Evolutionary conservation across 2,797 vertebrate species (phyloP).

Genomic region (Thaleichthys pacificus): DNA sequence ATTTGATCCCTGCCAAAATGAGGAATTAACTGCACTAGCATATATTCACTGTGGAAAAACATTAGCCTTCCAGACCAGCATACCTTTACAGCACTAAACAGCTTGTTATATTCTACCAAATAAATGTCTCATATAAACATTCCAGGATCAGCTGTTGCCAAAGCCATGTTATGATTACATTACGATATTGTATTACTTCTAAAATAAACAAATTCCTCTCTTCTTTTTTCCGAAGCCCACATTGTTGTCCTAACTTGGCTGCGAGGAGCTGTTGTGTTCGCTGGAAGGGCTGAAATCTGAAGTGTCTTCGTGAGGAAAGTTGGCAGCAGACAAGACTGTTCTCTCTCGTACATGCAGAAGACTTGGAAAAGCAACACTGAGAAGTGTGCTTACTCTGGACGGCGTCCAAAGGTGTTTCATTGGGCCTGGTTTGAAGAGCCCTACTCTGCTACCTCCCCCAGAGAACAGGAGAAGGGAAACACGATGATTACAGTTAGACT

Average conservation of each 20-base stretch:
- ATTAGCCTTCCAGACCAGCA: slow-evolving; percentile 69
- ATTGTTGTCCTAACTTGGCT: slow-evolving; percentile 57
- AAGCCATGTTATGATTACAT: slow-evolving; percentile 59
- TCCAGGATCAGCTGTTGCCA: slow-evolving; percentile 55
- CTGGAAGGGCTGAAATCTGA: slow-evolving; percentile 53
- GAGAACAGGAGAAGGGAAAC: slow-evolving; percentile 43
- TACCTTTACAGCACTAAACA: slow-evolving; percentile 72
- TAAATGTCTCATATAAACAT: slow-evolving; percentile 61
- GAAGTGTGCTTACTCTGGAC: slow-evolving; percentile 62
- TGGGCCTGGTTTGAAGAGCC: slow-evolving; percentile 61
- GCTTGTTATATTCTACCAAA: slow-evolving; percentile 70
- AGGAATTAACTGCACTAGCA: slow-evolving; percentile 73
- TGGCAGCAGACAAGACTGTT: slow-evolving; percentile 67
- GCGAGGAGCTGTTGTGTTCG: slow-evolving; percentile 59
- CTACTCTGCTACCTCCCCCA: slow-evolving; percentile 62
- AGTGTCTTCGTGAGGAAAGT: slow-evolving; percentile 66
- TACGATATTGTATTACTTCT: slow-evolving; percentile 58
- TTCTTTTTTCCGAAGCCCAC: slow-evolving; percentile 35
- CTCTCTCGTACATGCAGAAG: slow-evolving; percentile 60
- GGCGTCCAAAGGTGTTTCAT: slow-evolving; percentile 60
- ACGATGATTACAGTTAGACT: slow-evolving; percentile 31
- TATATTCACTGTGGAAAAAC: slow-evolving; percentile 74
- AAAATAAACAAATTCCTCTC: slow-evolving; percentile 52
- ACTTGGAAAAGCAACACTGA: slow-evolving; percentile 50
- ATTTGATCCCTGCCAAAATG: slow-evolving; percentile 61